Conservation (phyloP, 1,140 invertebrate genomes). For the Amyelois transitella region DNA sequence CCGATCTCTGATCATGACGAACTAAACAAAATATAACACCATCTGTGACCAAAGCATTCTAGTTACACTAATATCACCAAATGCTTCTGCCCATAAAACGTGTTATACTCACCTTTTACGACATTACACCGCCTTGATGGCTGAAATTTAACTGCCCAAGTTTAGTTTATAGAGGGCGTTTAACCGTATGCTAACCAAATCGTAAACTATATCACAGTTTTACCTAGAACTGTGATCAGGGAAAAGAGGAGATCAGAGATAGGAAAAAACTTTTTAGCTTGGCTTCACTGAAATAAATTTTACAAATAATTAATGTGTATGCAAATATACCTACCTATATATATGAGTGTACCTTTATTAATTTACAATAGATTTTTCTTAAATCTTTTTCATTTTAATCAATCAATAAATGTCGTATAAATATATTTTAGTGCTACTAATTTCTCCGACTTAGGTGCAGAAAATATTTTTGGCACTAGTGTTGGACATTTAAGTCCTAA, state of each 20-base stretch:
- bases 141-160: conserved; percentile 43
- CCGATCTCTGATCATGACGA: conserved; percentile 2
- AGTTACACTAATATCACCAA: background rate
- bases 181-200: conserved; percentile 5
- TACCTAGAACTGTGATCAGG: background rate
- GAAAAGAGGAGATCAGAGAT: background rate
- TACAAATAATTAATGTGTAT: too few relatives aligned
- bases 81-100: conserved; percentile 7
- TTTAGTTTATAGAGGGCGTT: conserved; percentile 11
- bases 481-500: too few relatives aligned
- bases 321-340: too few relatives aligned
- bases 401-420: too few relatives aligned
- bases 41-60: background rate
- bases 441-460: too few relatives aligned
- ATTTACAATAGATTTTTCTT: too few relatives aligned
- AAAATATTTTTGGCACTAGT: too few relatives aligned
- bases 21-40: background rate
- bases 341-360: too few relatives aligned
- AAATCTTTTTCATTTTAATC: too few relatives aligned
- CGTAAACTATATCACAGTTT: conserved; percentile 11
- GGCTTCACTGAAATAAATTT: too few relatives aligned
- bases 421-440: too few relatives aligned
- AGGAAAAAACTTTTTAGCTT: too few relatives aligned
- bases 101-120: background rate
- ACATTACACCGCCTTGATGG: conserved; percentile 24